phyloP scores from a whole-genome alignment of 2,888 invertebrate genomes.

The Drosophila parthenogenetica region DNA sequence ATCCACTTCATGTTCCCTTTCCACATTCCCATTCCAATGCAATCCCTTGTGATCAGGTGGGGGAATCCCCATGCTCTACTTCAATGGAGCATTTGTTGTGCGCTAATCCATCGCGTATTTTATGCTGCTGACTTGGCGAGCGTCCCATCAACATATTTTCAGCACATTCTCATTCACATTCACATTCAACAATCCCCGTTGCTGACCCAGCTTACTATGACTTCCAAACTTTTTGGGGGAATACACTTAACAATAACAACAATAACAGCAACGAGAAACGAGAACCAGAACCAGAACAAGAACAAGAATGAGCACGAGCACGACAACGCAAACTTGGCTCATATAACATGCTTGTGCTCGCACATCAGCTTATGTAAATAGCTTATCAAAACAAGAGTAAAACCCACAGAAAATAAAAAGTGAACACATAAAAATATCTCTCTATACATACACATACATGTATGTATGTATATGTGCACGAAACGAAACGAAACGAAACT shows the following conservation, averaged over 20 bases:
- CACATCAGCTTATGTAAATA: constrained; percentile 74
- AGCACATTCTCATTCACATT: constrained; percentile 27
- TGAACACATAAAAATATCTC: constrained; percentile 17
- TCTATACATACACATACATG: not conserved
- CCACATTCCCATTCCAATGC: not conserved
- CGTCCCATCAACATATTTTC: constrained; percentile 41
- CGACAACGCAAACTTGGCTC: constrained; percentile 57
- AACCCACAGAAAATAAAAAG: constrained; percentile 32
- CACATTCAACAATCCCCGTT: constrained; percentile 11
- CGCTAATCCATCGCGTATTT: constrained; percentile 77
- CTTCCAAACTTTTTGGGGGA: constrained; percentile 41
- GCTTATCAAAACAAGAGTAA: constrained; percentile 63
- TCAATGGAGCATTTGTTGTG: constrained; percentile 52
- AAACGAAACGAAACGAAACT: constrained; percentile 42
- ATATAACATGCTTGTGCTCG: constrained; percentile 52
- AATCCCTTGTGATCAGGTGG: not conserved
- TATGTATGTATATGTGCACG: constrained; percentile 2
- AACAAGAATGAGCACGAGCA: not conserved
- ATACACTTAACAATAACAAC: constrained; percentile 14
- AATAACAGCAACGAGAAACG: not conserved
- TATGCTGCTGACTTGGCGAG: constrained; percentile 61
- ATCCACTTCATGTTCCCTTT: not conserved
- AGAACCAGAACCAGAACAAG: not conserved
- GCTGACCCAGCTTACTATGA: constrained; percentile 56
- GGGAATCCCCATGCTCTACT: not conserved